Conservation (phyloP, 2,888 invertebrate genomes). For the Drosophila phalerata region DNA sequence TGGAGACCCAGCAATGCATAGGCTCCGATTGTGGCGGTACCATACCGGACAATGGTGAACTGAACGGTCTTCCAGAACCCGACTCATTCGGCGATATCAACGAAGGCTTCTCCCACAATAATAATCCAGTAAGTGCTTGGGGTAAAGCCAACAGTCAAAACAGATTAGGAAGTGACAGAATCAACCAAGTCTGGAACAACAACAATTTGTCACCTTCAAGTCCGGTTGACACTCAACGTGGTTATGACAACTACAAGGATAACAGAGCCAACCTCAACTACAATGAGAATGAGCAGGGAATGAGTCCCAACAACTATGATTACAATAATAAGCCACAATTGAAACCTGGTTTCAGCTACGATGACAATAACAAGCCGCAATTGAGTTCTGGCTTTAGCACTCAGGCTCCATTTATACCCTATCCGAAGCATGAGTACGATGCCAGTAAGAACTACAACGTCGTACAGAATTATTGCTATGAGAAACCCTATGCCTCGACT, state of each 20-base stretch:
- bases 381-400: conserved; percentile 13
- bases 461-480: conserved; percentile 73
- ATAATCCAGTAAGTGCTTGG: conserved; percentile 18
- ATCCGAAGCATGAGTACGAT: conserved; percentile 34
- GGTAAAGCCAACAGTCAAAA: neutral
- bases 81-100: conserved; percentile 40
- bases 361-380: conserved; percentile 10
- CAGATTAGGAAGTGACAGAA: conserved; percentile 8
- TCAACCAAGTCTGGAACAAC: conserved; percentile 23
- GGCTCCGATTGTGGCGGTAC: conserved; percentile 75
- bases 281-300: conserved; percentile 12
- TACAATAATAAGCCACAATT: conserved; percentile 8
- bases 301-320: conserved; percentile 11
- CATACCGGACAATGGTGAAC: conserved; percentile 62
- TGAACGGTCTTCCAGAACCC: conserved; percentile 41
- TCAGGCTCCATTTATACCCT: conserved; percentile 40
- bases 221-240: conserved; percentile 4
- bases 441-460: conserved; percentile 51
- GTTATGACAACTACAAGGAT: conserved; percentile 17
- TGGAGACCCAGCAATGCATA: conserved; percentile 61
- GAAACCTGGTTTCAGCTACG: conserved; percentile 20
- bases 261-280: conserved; percentile 4
- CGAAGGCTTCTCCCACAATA: conserved; percentile 10
- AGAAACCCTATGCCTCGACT: conserved; percentile 64
- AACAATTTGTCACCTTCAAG: conserved; percentile 9